phyloP scores from a whole-genome alignment of 2,888 invertebrate genomes.

The Ptychoptera albimana region DNA sequence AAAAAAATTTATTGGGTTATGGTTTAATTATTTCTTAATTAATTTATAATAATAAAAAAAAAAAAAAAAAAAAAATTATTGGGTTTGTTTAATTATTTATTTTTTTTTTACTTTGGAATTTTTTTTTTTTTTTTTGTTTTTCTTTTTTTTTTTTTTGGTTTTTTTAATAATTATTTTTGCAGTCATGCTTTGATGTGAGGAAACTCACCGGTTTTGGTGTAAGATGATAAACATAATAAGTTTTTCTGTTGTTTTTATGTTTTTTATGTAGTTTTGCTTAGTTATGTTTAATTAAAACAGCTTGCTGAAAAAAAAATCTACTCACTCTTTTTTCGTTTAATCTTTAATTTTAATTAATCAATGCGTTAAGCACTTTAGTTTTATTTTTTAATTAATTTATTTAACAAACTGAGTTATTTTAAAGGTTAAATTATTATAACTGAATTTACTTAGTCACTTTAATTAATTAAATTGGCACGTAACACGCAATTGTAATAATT shows the following conservation, averaged over 20 bases:
- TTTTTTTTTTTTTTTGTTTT: slow-evolving; percentile 4
- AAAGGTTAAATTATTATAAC: too few species aligned
- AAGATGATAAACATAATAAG: slow-evolving; percentile 14
- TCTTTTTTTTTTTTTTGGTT: slow-evolving; percentile 6
- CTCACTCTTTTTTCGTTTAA: slow-evolving; percentile 12
- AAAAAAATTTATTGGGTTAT: background rate
- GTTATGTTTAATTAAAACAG: slow-evolving; percentile 9
- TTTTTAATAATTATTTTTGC: slow-evolving; percentile 23
- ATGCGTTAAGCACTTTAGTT: too few species aligned
- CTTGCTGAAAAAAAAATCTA: slow-evolving; percentile 11
- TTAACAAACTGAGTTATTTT: too few species aligned
- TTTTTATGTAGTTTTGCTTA: too few species aligned
- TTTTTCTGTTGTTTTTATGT: too few species aligned
- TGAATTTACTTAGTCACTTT: too few species aligned
- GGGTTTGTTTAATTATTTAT: background rate
- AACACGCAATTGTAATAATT: too few species aligned
- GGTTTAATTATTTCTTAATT: background rate
- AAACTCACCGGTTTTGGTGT: slow-evolving; percentile 29
- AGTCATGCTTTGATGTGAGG: slow-evolving; percentile 42
- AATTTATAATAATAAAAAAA: background rate
- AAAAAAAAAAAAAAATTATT: background rate
- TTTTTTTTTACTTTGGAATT: slow-evolving; percentile 2
- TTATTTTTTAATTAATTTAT: too few species aligned
- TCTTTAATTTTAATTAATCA: too few species aligned
- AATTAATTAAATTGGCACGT: too few species aligned